Base-by-base conservation (phyloP, 1,140 invertebrate species). In the Drosophila setifemur region DNA sequence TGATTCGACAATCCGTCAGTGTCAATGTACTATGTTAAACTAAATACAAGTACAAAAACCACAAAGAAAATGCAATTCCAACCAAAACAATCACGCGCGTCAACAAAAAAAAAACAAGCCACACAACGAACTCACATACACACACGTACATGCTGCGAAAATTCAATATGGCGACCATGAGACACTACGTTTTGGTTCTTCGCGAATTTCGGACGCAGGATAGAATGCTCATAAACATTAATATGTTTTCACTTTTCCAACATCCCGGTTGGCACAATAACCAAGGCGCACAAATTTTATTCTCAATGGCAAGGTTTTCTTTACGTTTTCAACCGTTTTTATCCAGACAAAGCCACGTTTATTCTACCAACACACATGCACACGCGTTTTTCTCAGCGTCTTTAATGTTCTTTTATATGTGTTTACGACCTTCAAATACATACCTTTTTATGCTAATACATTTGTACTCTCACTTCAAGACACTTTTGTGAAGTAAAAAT, bases 401-500 rank as follows among this genome's bases (percentile, higher is more conserved):
- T 37, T 37, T 37, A 1, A 37, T 16, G 14, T 18, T 37, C 3
- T 16, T 37, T 7, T 2, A 23, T 5, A 5, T 37, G 14, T 39
- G 74, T 37, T 16, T 11, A 9, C 9, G 4, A n/a, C 9, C 18
- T 4, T 57, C n/a, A 8, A 12, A 28, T 31, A 81, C 82, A 58
- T 86, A 86, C 81, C 81, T 87, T 72, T 81, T 69, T 42, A 43
- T 28, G 60, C 68, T 82, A 86, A 73, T 81, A 58, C 81, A 86
- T 86, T 86, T 76, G 82, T 73, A 81, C 53, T 76, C 57, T 63
- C 52, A 69, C 44, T 87, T 78, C 11, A 61, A 74, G 47, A 47
- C 71, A 85, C 71, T 86, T 81, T 68, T 55, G 31, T 48, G 49
- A 53, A 44, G 25, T 53, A 37, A 61, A 48, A 60, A 40, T 47